Evolutionary conservation across 2,888 invertebrate species (phyloP), one percentile per base, ranked within the genome.

Genomic region (Philhelius pedissequus): DNA sequence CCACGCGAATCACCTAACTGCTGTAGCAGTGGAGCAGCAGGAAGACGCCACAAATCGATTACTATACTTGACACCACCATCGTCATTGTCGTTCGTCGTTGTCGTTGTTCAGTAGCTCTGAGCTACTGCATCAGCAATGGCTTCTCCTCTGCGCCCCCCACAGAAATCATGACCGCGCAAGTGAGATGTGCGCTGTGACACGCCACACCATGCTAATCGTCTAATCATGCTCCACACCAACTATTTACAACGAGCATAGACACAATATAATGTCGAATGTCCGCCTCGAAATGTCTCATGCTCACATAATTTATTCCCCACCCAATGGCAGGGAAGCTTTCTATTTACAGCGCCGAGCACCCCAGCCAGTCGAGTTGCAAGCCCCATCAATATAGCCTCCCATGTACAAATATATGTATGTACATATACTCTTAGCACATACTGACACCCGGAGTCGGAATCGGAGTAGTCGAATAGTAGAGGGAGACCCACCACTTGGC

Each of bases 291-390:
- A 84, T 84, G 68, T 68, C 80, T 84, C 75, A 80, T 75, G 80
- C 84, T 84, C 84, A 80, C 84, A 84, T 84, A 80, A 84, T 84
- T 84, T 80, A 84, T 84, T 84, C 84, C 76, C 75, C 84, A 84
- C 84, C 84, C 84, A 84, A 84, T 84, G 71, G 80, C 84, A 84
- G 80, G 76, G 71, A 76, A 84, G 84, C 80, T 84, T 80, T 84
- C 84, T 84, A 84, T 84, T 84, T 84, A 84, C 84, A 75, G 75
- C 80, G 76, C 52, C 68, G 80, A 75, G 75, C 80, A 71, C 52
- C 68, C 62, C 84, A 84, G 80, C 84, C 84, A 84, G 84, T 84
- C 71, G 84, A 74, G 73, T 79, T 79, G 66, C 79, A 74, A 79
- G 84, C 70, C 62, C 62, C 73, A 52, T 73, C 54, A 74, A 78